Percentiles rank a stretch among this genome's conserved stretches.
Evolutionary conservation across 2,113 vertebrate genomes (phyloP).

Genomic region (Oncorhynchus tshawytscha): DNA sequence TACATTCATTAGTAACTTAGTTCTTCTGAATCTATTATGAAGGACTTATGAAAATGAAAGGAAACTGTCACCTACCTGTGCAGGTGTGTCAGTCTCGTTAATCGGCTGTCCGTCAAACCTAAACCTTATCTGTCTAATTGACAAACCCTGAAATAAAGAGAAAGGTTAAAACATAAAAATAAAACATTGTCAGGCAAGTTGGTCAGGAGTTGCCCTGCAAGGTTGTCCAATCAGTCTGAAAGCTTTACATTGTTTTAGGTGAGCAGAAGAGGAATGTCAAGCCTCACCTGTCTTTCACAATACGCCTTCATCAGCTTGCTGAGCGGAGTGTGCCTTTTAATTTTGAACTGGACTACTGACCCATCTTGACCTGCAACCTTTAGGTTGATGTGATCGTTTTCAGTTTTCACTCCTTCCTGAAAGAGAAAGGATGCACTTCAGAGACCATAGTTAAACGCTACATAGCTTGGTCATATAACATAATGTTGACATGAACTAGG

Average conservation of each 20-base stretch:
- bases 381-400: conserved; percentile 88
- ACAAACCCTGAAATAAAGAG: conserved; percentile 63
- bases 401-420: conserved; percentile 85
- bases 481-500: too few species aligned
- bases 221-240: not conserved
- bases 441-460: not conserved
- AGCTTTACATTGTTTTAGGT: not conserved
- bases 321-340: conserved; percentile 86
- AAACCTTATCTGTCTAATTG: conserved; percentile 77
- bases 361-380: conserved; percentile 89
- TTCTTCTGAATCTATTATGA: too few species aligned
- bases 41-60: not conserved
- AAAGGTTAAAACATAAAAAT: not conserved
- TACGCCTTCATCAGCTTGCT: conserved; percentile 91
- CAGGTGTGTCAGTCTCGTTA: conserved; percentile 76
- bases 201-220: not conserved
- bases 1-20: too few species aligned
- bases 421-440: conserved; percentile 16
- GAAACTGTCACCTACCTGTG: conserved; percentile 68
- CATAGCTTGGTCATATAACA: not conserved
- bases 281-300: conserved; percentile 85
- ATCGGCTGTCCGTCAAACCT: conserved; percentile 79
- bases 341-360: conserved; percentile 88
- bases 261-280: too few species aligned
- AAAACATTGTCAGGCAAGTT: not conserved